Evolutionary conservation across 1,140 invertebrate species (phyloP).

Genomic region (Nasonia vitripennis): DNA sequence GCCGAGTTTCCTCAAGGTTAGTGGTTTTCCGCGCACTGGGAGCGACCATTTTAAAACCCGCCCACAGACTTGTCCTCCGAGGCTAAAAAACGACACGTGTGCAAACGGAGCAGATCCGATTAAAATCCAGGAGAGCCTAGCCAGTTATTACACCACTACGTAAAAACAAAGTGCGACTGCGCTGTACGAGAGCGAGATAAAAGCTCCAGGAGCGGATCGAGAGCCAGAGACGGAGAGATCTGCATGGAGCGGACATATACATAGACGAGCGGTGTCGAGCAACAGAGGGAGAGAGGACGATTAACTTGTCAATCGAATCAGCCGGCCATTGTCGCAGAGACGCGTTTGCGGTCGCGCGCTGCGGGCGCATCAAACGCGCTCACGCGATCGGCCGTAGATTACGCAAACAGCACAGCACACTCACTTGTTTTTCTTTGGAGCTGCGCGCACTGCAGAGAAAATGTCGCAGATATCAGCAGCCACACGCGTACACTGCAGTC

Average conservation of each 20-base stretch:
- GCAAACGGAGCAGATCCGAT: background rate
- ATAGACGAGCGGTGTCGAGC: background rate
- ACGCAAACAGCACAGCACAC: background rate
- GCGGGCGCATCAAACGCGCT: slow-evolving; percentile 12
- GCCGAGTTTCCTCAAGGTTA: background rate
- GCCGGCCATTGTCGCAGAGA: slow-evolving; percentile 40
- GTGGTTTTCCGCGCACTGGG: no score
- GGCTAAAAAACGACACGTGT: background rate
- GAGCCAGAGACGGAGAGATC: slow-evolving; percentile 5
- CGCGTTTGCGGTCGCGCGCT: slow-evolving; percentile 23
- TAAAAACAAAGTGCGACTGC: background rate
- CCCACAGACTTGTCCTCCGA: background rate
- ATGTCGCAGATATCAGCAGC: background rate
- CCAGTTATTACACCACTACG: background rate
- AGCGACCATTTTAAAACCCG: background rate
- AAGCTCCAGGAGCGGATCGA: slow-evolving; percentile 43
- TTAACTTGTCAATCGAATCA: slow-evolving; percentile 55
- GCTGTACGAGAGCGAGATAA: slow-evolving; percentile 24
- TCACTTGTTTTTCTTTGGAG: background rate
- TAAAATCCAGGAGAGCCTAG: background rate
- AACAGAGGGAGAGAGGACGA: slow-evolving; percentile 27
- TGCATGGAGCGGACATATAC: background rate
- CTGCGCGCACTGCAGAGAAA: background rate
- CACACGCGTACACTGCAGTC: no score
- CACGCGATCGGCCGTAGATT: background rate